phyloP scores from a whole-genome alignment of 2,797 vertebrate species.

The Clarias fuscus region DNA sequence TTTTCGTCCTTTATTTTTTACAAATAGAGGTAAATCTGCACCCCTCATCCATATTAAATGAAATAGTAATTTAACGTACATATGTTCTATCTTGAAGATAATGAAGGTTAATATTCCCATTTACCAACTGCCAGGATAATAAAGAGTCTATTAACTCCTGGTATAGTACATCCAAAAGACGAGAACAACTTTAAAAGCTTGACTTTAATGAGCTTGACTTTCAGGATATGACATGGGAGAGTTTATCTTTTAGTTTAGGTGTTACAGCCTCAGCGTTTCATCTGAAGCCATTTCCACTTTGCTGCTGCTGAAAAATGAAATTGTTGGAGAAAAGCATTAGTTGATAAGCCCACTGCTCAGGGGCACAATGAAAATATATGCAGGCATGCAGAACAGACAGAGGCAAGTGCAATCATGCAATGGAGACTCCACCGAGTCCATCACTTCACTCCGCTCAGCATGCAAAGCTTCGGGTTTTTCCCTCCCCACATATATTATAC shows the following conservation, averaged over 20 bases:
- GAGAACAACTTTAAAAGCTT: not conserved
- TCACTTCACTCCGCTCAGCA: constrained; percentile 2
- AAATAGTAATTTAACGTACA: constrained; percentile 1
- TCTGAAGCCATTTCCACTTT: not conserved
- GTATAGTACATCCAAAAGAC: not conserved
- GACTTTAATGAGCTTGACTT: not conserved
- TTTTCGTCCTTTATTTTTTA: no score
- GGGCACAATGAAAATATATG: not conserved
- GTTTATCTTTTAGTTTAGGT: not conserved
- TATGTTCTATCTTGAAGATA: constrained; percentile 1
- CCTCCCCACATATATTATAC: not conserved
- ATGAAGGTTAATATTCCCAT: constrained; percentile 9
- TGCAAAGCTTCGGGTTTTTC: not conserved
- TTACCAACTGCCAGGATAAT: not conserved
- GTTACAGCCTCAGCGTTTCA: not conserved
- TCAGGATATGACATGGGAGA: not conserved
- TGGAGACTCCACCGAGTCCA: not conserved
- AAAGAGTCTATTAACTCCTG: not conserved
- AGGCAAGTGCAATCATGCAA: constrained; percentile 46
- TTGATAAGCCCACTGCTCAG: constrained; percentile 1
- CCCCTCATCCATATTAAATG: no score
- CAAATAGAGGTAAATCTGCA: no score
- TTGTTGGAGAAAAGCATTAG: not conserved
- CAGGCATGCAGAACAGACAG: constrained; percentile 34
- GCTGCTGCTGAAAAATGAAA: not conserved